Base-by-base conservation (phyloP, 2,888 invertebrate species). In the Lochmaea crataegi region DNA sequence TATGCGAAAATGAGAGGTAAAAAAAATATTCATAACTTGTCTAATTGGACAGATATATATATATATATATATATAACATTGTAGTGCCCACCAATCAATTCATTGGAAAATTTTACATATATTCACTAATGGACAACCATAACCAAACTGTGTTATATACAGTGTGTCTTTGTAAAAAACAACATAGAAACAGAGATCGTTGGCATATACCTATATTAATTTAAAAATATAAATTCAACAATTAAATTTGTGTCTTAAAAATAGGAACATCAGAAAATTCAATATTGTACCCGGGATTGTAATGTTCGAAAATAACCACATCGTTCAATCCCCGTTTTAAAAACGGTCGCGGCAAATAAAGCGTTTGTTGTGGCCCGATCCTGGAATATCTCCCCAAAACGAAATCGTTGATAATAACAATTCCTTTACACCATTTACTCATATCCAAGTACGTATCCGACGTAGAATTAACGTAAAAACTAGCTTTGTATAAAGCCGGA, bases 361-460 rank as follows among this genome's bases (percentile, higher is more conserved):
- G 87, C 0, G 94, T 94, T 74, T 93, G 89, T 86, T 96, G 95
- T 0, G 97, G 97, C 0, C 97, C 96, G 22, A 90, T 88, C 1
- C 88, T 83, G 0, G 92, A 92, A 86, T 96, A 96, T 64, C 97
- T 90, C 0, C 96, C 96, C 42, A 97, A 88, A 84, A 96, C 95
- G 82, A 94, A 91, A 0, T 94, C 94, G 84, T 97, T 97, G 1
- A 97, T 87, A 85, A 94, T 94, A 0, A 94, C 91, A 72, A 94
- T 90, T 0, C 97, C 97, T 89, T 96, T 96, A 73, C 90, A 91
- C 97, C 97, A 97, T n/a, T 91, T 91, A 57, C 89, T 88, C 79
- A 94, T 91, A 82, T 94, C 92, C 14, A 97, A 82, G 83, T 91
- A 96, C 0, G 95, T 96, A 83, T 96, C 96, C 51, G 88, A 83